These are phyloP conservation scores for Lanius ludovicianus DNA, from an alignment of 2,113 vertebrate genomes.

Conservation along the genomic window DNA sequence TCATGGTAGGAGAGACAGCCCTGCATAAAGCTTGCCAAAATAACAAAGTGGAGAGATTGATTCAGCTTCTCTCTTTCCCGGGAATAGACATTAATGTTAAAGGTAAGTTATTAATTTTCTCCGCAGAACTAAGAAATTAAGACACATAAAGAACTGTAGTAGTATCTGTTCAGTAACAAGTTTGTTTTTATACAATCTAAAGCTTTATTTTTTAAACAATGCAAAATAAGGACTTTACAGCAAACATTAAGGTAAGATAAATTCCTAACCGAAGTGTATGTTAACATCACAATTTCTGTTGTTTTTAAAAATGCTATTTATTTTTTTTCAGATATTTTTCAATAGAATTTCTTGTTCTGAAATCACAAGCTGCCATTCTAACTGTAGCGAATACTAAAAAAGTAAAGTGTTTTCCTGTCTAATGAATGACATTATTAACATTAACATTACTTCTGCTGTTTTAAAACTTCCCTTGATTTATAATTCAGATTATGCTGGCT, in stretches of 20 bases:
- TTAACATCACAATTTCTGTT: not conserved
- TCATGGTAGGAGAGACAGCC: conserved; percentile 90
- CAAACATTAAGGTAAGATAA: not conserved
- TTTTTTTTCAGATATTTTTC: not conserved
- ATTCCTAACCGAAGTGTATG: not conserved
- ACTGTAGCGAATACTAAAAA: not conserved
- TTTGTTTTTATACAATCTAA: not conserved
- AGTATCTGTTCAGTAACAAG: not conserved
- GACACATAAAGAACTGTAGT: not conserved
- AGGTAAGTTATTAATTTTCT: conserved; percentile 83
- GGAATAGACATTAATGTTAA: conserved; percentile 89
- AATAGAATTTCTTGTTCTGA: not conserved
- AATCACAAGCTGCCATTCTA: not conserved
- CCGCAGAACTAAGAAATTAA: conserved; percentile 13
- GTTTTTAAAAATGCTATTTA: not conserved
- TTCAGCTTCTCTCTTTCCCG: conserved; percentile 84
- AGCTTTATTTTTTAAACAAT: not conserved
- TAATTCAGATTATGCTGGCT: conserved; percentile 92
- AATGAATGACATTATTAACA: conserved; percentile 17
- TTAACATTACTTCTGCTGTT: conserved; percentile 61
- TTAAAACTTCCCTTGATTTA: conserved; percentile 81
- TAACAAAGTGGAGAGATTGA: conserved; percentile 91
- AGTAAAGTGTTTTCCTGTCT: not conserved
- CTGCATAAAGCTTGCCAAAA: conserved; percentile 91
- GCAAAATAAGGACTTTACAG: not conserved